phyloP scores from a whole-genome alignment of 2,888 invertebrate species.

The Adelphocoris suturalis region DNA sequence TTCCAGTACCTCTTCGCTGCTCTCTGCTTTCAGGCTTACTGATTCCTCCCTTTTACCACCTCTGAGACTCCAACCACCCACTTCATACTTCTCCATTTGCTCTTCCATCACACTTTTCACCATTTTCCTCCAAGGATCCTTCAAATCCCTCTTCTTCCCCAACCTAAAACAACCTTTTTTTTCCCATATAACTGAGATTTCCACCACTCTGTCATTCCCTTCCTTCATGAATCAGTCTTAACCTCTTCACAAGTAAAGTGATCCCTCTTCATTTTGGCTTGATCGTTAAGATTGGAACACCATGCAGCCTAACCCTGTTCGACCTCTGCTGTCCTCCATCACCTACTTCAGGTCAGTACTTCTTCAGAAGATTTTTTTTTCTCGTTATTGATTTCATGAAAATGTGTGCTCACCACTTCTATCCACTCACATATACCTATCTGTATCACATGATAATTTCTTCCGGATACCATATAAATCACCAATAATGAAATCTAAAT shows the following conservation, averaged over 20 bases:
- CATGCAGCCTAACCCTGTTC: not conserved
- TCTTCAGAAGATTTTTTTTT: not conserved
- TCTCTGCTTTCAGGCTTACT: constrained; percentile 34
- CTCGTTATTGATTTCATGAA: not conserved
- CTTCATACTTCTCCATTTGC: not conserved
- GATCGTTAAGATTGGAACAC: not conserved
- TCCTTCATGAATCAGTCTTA: too few relatives aligned
- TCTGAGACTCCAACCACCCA: not conserved
- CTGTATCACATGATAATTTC: not conserved
- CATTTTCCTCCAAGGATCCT: not conserved
- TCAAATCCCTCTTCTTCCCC: not conserved
- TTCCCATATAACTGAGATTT: too few relatives aligned
- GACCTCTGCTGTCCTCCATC: not conserved
- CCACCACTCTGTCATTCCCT: not conserved
- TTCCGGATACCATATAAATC: not conserved
- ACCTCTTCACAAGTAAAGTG: not conserved
- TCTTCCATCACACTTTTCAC: not conserved
- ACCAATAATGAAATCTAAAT: not conserved
- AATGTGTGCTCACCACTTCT: not conserved
- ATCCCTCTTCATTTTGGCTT: not conserved
- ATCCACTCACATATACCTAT: not conserved
- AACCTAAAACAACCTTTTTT: not conserved
- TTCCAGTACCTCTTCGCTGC: constrained; percentile 48
- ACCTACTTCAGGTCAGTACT: not conserved
- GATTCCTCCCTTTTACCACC: not conserved